Evolutionary conservation across 2,113 vertebrate species (phyloP).

Genomic region (Sorex fumeus): DNA sequence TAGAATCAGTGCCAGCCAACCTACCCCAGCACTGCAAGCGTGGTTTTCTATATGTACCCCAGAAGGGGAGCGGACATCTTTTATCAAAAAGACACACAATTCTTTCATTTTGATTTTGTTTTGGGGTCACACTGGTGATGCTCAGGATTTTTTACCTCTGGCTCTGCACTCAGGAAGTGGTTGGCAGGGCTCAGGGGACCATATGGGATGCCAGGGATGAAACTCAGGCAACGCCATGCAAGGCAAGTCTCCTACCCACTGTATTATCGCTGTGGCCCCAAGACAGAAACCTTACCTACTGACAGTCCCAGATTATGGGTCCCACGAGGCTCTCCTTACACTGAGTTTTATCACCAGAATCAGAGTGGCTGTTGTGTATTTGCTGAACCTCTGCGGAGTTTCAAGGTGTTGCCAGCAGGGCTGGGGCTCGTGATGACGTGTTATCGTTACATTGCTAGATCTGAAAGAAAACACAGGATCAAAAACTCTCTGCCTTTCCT

Average conservation of each 20-base stretch:
- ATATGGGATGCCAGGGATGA: too few relatives aligned
- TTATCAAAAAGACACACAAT: constrained; percentile 93
- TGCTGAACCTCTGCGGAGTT: constrained; percentile 86
- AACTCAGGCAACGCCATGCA: too few relatives aligned
- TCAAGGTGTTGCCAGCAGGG: constrained; percentile 93
- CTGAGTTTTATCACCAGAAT: constrained; percentile 91
- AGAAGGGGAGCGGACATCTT: constrained; percentile 92
- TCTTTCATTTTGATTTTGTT: constrained; percentile 71
- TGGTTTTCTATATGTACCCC: constrained; percentile 89
- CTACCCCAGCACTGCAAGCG: constrained; percentile 91
- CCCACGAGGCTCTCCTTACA: constrained; percentile 90
- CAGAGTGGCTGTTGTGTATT: constrained; percentile 88
- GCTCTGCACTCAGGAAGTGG: too few relatives aligned
- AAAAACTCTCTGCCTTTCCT: constrained; percentile 86
- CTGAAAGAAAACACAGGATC: constrained; percentile 88
- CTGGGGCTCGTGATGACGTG: constrained; percentile 89
- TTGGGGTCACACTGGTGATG: too few relatives aligned
- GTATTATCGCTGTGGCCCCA: too few relatives aligned
- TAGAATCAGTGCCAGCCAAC: constrained; percentile 84
- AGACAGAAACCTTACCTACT: constrained; percentile 74
- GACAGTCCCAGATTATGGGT: constrained; percentile 93
- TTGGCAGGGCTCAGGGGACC: too few relatives aligned
- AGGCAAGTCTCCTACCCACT: too few relatives aligned
- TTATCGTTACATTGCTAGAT: constrained; percentile 91
- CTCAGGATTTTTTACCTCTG: too few relatives aligned